Percentiles rank a stretch among this genome's conserved stretches.
Evolutionary conservation across 1,140 invertebrate genomes (phyloP).

Genomic region (Dreissena rostriformis): DNA sequence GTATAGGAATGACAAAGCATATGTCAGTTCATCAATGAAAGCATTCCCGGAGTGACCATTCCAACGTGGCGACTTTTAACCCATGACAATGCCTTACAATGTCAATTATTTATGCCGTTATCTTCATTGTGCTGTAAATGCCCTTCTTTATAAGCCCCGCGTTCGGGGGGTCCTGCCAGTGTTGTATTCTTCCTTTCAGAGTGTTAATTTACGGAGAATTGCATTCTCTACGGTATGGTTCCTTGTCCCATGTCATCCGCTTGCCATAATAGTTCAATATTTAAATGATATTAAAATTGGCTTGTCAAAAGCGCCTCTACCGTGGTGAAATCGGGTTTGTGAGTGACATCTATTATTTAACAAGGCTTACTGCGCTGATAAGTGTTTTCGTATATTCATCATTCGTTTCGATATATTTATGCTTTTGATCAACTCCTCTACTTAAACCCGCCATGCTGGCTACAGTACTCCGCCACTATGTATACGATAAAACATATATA

Average conservation of each 20-base stretch:
- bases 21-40: too few species aligned
- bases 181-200: constrained; percentile 34
- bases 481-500: not conserved
- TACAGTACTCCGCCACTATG: not conserved
- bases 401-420: not conserved
- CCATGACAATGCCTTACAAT: too few species aligned
- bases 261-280: not conserved
- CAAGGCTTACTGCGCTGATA: not conserved
- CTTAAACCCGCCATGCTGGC: not conserved
- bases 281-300: constrained; percentile 41
- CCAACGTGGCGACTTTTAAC: too few species aligned
- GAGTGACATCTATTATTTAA: constrained; percentile 44
- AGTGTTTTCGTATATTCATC: constrained; percentile 1
- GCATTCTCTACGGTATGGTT: constrained; percentile 13
- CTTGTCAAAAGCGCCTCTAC: constrained; percentile 38
- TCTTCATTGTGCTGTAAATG: too few species aligned
- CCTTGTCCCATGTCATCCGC: constrained; percentile 19
- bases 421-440: not conserved
- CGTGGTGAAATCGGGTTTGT: not conserved
- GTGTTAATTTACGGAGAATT: constrained; percentile 25
- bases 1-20: too few species aligned
- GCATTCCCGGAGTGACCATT: too few species aligned
- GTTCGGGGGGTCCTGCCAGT: constrained; percentile 27
- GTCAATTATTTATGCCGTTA: too few species aligned
- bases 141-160: too few species aligned